Evolutionary conservation across 2,888 invertebrate species (phyloP).

Genomic region (Himalopsyche tibetana): DNA sequence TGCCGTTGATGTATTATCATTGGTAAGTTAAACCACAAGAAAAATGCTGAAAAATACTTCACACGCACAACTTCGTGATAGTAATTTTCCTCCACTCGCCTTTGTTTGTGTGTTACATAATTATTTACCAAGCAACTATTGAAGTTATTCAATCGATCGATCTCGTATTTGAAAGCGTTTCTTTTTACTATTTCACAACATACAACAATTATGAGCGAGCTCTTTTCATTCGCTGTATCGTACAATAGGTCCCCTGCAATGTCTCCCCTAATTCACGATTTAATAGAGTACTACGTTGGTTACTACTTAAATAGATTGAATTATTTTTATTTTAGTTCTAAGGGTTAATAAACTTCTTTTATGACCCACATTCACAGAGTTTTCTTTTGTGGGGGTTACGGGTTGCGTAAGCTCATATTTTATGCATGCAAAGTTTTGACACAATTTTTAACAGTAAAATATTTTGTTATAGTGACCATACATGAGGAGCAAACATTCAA

Average conservation of each 20-base stretch:
- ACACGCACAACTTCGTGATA: no score
- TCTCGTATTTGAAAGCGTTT: neutral
- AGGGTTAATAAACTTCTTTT: conserved; percentile 40
- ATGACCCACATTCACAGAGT: neutral
- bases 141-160: conserved; percentile 1
- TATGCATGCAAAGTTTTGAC: no score
- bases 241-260: conserved; percentile 10
- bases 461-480: no score
- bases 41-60: no score
- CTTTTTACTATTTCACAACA: conserved; percentile 18
- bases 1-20: no score
- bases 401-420: no score
- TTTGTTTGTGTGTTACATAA: neutral
- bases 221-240: conserved; percentile 2
- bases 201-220: neutral
- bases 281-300: neutral
- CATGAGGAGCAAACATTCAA: no score
- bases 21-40: no score
- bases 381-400: no score
- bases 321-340: conserved; percentile 19
- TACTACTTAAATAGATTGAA: conserved; percentile 30
- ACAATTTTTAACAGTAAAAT: no score
- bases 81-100: neutral
- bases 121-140: neutral
- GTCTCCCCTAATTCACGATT: conserved; percentile 16